Base-by-base conservation (phyloP, 2,888 invertebrate species). In the Masnerella sp. region DNA sequence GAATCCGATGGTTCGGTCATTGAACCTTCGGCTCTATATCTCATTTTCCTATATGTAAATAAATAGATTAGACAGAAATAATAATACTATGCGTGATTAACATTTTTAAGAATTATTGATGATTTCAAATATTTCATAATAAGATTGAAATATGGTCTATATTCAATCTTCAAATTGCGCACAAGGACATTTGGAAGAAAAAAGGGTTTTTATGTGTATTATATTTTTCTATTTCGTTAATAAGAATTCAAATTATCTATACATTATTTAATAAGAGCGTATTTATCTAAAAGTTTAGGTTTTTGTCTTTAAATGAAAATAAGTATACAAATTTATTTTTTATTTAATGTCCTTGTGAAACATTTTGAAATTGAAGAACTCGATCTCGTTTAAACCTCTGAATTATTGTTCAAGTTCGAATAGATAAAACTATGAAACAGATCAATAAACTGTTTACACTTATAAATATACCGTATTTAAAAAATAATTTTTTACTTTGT, bases 11-110 rank as follows among this genome's bases (percentile, higher is more conserved):
- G 22, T 54, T 54, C 14, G 22, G 5, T 38, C n/a, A n/a, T n/a
- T n/a, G n/a, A 11, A n/a, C 30, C 38, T 38, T 15, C 28, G 42
- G 38, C 40, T 38, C 54, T 45, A 45, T 18, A 45, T 65, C 54
- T 65, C 45, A 64, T 65, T 56, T 65, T 65, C 56, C 56, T 65
- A 38, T 65, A 56, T 65, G 65, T 65, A 64, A 64, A 64, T 64
- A 64, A 42, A 36, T 36, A 43, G 30, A 64, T 54, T 54, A 42
- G 18, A 40, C 28, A 54, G 15, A 45, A 43, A 47, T 8, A 64
- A n/a, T 38, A 54, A 47, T 47, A 18, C 18, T 49, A 64, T 12
- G 43, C 14, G 40, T 62, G 49, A 49, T 62, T 62, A 20, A 51
- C 42, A 42, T 62, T 51, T 61, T 42, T 51, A 40, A 28, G 12